phyloP scores from a whole-genome alignment of 2,113 vertebrate genomes.

The Manacus vitellinus region DNA sequence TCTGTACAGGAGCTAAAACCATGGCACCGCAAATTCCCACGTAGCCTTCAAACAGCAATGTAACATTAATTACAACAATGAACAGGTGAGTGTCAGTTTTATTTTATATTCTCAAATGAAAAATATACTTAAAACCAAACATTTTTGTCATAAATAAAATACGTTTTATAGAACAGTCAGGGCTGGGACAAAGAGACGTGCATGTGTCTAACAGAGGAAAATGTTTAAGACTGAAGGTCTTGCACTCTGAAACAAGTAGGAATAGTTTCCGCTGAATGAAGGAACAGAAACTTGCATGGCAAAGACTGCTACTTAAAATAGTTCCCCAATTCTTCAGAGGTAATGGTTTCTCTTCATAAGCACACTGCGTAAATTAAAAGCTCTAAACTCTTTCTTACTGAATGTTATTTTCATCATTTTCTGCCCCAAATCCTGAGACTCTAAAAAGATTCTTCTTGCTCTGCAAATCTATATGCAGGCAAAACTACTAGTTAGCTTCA shows the following conservation, averaged over 20 bases:
- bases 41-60: neutral
- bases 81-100: neutral
- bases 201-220: neutral
- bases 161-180: neutral
- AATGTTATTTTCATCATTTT: neutral
- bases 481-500: neutral
- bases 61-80: neutral
- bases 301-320: neutral
- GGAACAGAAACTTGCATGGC: neutral
- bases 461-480: neutral
- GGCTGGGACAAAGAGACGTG: neutral
- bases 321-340: neutral
- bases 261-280: neutral
- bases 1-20: neutral
- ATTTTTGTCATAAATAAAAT: neutral
- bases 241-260: neutral
- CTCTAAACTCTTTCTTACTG: neutral
- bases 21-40: neutral
- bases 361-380: neutral
- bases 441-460: neutral
- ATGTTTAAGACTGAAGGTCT: neutral
- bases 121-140: neutral
- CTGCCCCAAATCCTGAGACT: neutral
- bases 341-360: neutral
- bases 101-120: neutral